These are phyloP conservation scores for Actinemys pallida DNA, from an alignment of 2,113 vertebrate species.

Conservation along the genomic window DNA sequence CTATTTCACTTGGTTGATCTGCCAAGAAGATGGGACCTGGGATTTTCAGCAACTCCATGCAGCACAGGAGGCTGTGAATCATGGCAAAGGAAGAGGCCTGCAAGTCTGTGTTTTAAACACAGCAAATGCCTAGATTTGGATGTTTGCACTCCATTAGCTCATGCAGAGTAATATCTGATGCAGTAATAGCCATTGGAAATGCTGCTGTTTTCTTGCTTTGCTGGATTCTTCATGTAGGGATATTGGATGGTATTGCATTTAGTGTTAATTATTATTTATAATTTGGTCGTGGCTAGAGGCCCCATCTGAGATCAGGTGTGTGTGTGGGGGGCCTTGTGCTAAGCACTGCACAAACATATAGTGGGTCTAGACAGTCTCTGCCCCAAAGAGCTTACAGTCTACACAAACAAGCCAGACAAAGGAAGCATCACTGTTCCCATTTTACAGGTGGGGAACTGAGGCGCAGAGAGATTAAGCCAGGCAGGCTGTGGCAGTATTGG, in stretches of 20 bases:
- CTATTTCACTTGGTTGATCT: not conserved
- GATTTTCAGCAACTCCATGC: not conserved
- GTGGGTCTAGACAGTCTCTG: not conserved
- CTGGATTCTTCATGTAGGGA: not conserved
- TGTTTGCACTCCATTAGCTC: not conserved
- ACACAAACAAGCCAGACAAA: not conserved
- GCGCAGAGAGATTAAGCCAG: too few species aligned
- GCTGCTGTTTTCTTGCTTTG: not conserved
- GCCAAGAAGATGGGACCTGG: not conserved
- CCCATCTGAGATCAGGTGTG: not conserved
- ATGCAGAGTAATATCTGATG: fast-evolving
- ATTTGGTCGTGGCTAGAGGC: fast-evolving
- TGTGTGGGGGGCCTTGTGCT: not conserved
- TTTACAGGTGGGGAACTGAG: too few species aligned
- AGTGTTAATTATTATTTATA: not conserved
- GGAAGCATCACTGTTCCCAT: not conserved
- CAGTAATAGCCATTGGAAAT: fast-evolving
- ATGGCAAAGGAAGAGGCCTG: not conserved
- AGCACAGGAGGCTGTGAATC: not conserved
- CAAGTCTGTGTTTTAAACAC: not conserved
- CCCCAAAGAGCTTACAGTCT: not conserved
- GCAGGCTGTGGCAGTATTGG: too few species aligned
- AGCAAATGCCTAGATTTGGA: not conserved
- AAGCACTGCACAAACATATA: not conserved
- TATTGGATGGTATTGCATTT: not conserved